A percentile compares a stretch with the other conserved stretches of the same genome.
These are phyloP conservation scores for Itoplectis maculator DNA, from an alignment of 2,888 invertebrate species.

Conservation along the genomic window DNA sequence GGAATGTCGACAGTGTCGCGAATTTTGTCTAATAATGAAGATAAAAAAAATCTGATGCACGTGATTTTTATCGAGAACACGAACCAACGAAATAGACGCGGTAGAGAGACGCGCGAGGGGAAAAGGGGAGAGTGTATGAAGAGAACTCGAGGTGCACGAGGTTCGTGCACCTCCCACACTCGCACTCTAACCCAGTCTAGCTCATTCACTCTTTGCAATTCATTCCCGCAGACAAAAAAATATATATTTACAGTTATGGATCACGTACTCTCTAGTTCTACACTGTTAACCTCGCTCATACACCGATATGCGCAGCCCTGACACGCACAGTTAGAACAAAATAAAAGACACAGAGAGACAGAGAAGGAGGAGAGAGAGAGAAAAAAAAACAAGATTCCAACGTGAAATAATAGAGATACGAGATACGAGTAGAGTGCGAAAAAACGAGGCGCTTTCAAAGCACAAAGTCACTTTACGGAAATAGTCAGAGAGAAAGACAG, in stretches of 20 bases:
- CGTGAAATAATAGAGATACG: conserved; percentile 43
- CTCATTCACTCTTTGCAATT: conserved; percentile 22
- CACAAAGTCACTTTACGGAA: conserved; percentile 47
- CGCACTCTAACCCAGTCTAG: conserved; percentile 19
- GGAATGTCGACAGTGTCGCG: neutral
- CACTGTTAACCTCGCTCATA: conserved; percentile 48
- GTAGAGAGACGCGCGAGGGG: conserved; percentile 44
- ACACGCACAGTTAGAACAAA: conserved; percentile 41
- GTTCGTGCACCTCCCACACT: conserved; percentile 6
- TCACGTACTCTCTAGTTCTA: conserved; percentile 42
- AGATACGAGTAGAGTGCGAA: conserved; percentile 56
- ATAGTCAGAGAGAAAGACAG: conserved; percentile 37
- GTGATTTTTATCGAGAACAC: neutral
- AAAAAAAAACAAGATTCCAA: conserved; percentile 17
- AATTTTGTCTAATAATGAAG: conserved; percentile 56
- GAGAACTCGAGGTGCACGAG: conserved; percentile 36
- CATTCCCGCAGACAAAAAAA: conserved; percentile 31
- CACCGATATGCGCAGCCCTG: conserved; percentile 58
- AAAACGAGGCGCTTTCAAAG: conserved; percentile 55
- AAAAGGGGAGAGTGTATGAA: conserved; percentile 32
- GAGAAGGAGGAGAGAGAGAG: neutral
- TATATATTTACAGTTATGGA: neutral
- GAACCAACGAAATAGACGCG: conserved; percentile 10
- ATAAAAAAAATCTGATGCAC: too few relatives aligned
- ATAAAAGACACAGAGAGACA: conserved; percentile 10